Evolutionary conservation across 2,888 invertebrate species (phyloP).

Genomic region (Spialia ferax): DNA sequence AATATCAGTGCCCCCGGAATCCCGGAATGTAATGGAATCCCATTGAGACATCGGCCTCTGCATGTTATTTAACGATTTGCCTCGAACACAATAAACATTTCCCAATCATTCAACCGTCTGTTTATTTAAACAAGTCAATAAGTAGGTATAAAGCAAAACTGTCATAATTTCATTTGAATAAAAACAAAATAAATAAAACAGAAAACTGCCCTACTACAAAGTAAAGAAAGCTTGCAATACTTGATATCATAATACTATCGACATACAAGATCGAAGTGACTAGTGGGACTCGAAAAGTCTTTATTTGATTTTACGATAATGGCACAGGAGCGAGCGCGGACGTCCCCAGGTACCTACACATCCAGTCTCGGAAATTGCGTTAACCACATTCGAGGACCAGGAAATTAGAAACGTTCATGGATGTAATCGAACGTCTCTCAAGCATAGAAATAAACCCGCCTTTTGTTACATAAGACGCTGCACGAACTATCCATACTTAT

Average conservation of each 20-base stretch:
- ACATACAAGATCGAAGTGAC: conserved; percentile 51
- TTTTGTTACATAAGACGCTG: conserved; percentile 57
- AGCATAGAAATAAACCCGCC: conserved; percentile 71
- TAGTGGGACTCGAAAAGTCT: conserved; percentile 70
- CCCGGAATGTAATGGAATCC: conserved; percentile 41
- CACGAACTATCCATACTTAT: conserved; percentile 38
- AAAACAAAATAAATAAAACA: conserved; percentile 1
- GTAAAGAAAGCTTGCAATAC: conserved; percentile 32
- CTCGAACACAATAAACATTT: conserved; percentile 59
- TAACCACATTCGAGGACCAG: conserved; percentile 83
- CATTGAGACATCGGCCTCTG: conserved; percentile 60
- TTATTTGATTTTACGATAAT: conserved; percentile 81
- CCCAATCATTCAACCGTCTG: conserved; percentile 39
- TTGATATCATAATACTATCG: conserved; percentile 36
- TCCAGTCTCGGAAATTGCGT: conserved; percentile 83
- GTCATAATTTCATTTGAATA: not conserved
- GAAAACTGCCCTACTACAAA: not conserved
- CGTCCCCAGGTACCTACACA: conserved; percentile 71
- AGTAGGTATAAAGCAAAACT: not conserved
- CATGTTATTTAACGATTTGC: conserved; percentile 62
- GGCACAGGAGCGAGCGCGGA: conserved; percentile 61
- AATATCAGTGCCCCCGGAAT: too few relatives aligned
- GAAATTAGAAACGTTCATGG: conserved; percentile 85
- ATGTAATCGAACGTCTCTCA: conserved; percentile 82
- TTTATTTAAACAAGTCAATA: conserved; percentile 15